Evolutionary conservation across 1,140 invertebrate species (phyloP).

Genomic region (Zaprionus camerounensis): DNA sequence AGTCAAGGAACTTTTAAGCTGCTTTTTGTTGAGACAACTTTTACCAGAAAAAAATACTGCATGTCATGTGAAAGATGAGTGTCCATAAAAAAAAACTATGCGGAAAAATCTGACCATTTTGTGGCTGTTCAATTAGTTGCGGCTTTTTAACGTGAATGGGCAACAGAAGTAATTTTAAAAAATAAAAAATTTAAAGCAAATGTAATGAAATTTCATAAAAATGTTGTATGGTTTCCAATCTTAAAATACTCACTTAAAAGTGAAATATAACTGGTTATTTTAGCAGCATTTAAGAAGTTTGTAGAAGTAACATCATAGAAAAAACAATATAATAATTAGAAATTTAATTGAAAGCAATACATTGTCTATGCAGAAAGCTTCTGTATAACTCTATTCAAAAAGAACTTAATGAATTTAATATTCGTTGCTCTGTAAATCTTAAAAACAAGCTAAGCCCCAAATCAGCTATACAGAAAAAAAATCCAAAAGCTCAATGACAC

Average conservation of each 20-base stretch:
- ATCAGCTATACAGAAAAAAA: background rate
- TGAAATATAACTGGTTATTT: too few species aligned
- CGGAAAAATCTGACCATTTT: conserved; percentile 58
- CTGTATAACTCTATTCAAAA: background rate
- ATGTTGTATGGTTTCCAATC: too few species aligned
- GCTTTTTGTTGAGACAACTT: conserved; percentile 60
- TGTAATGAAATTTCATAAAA: too few species aligned
- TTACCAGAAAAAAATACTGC: conserved; percentile 54
- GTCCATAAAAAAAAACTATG: conserved; percentile 25
- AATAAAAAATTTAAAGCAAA: too few species aligned
- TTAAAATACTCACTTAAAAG: too few species aligned
- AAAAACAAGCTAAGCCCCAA: conserved; percentile 3
- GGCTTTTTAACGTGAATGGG: conserved; percentile 23
- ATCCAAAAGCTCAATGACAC: conserved; percentile 32
- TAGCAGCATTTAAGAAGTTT: too few species aligned
- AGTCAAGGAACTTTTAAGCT: conserved; percentile 78
- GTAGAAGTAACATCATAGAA: too few species aligned
- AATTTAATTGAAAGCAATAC: background rate
- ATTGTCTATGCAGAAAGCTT: background rate
- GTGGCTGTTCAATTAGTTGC: conserved; percentile 42
- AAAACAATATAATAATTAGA: too few species aligned
- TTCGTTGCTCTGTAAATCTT: background rate
- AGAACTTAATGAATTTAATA: background rate
- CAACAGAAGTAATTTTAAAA: background rate
- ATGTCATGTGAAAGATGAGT: conserved; percentile 73